A percentile compares a stretch with the other conserved stretches of the same genome.
phyloP scores from a whole-genome alignment of 1,140 invertebrate species.

The Trichomalopsis sarcophagae region DNA sequence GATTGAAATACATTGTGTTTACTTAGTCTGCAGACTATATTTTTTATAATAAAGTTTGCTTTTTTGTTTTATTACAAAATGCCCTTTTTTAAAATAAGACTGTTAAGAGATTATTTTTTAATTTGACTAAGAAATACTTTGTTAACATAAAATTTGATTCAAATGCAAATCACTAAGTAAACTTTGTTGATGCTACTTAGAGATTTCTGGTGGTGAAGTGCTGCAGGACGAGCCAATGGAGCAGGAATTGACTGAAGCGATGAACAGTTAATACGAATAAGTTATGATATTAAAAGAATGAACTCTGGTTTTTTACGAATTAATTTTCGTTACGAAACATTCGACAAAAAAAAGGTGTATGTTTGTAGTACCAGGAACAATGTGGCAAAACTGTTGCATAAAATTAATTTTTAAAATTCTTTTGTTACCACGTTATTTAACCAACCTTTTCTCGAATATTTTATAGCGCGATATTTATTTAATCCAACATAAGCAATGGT shows the following conservation, averaged over 20 bases:
- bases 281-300: conserved; percentile 36
- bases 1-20: not conserved
- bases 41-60: not conserved
- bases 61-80: not conserved
- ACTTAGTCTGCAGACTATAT: not conserved
- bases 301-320: conserved; percentile 52
- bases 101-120: not conserved
- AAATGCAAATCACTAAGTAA: not conserved
- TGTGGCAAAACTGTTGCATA: conserved; percentile 31
- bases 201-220: not conserved
- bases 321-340: conserved; percentile 46
- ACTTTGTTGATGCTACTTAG: conserved; percentile 1
- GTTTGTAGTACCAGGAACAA: conserved; percentile 33
- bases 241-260: conserved; percentile 64
- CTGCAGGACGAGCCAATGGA: conserved; percentile 69
- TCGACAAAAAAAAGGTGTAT: conserved; percentile 29
- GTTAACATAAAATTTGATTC: not conserved
- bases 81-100: not conserved
- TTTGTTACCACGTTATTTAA: conserved; percentile 28
- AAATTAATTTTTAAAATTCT: conserved; percentile 44
- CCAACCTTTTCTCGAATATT: not conserved
- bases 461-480: not conserved
- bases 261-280: conserved; percentile 68
- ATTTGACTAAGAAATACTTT: conserved; percentile 2
- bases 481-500: not conserved